Evolutionary conservation across 1,140 invertebrate species (phyloP).

Genomic region (Aphelinus certus): DNA sequence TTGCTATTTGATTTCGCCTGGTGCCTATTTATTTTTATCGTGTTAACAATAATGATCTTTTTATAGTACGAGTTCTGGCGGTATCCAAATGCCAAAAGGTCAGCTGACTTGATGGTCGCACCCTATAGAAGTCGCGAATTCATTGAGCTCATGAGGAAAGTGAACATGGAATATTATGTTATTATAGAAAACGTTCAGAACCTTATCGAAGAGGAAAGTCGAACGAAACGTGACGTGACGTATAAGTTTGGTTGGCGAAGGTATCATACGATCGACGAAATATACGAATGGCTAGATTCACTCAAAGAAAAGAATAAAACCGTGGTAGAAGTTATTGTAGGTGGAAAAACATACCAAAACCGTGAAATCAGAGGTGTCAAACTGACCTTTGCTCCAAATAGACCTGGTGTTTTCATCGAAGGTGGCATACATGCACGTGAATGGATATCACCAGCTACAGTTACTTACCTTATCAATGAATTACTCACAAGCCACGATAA

Average conservation of each 20-base stretch:
- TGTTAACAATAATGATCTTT: no score
- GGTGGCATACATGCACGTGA: constrained; percentile 79
- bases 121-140: constrained; percentile 29
- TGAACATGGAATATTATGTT: constrained; percentile 29
- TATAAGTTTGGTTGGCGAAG: constrained; percentile 55
- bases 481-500: constrained; percentile 66
- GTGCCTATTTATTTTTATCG: no score
- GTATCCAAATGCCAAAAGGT: no score
- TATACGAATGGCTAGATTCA: constrained; percentile 61
- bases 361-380: constrained; percentile 71
- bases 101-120: no score
- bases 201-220: constrained; percentile 43
- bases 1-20: no score
- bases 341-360: constrained; percentile 69
- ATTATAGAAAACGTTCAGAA: constrained; percentile 46
- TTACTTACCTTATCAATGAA: constrained; percentile 74
- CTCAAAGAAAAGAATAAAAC: constrained; percentile 61
- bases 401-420: constrained; percentile 68
- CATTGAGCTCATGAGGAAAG: constrained; percentile 36
- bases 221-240: background rate
- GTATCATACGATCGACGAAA: constrained; percentile 66
- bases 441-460: constrained; percentile 79
- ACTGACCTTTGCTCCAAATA: constrained; percentile 62
- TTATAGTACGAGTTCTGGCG: no score
- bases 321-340: constrained; percentile 64